A percentile compares a stretch with the other conserved stretches of the same genome.
phyloP scores from a whole-genome alignment of 2,888 invertebrate species.

The Leptodirus hochenwartii region DNA sequence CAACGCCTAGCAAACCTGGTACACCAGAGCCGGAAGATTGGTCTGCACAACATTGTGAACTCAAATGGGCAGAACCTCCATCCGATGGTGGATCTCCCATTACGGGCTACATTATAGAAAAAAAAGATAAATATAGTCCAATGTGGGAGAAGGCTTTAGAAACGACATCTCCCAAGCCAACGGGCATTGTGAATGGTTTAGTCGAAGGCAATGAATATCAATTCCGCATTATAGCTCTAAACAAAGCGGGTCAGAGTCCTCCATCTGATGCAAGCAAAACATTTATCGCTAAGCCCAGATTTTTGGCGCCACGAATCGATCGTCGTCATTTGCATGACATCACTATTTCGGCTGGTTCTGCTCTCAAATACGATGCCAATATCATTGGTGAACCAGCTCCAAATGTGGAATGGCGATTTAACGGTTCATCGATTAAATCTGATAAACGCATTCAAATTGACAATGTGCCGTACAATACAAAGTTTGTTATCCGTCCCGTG shows the following conservation, averaged over 20 bases:
- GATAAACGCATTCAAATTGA: constrained; percentile 61
- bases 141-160: constrained; percentile 87
- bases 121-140: constrained; percentile 81
- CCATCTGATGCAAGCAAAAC: constrained; percentile 77
- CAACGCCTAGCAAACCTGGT: constrained; percentile 71
- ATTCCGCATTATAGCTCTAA: constrained; percentile 88
- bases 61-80: constrained; percentile 77
- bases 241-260: constrained; percentile 87
- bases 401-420: constrained; percentile 79
- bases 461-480: constrained; percentile 74
- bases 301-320: constrained; percentile 90
- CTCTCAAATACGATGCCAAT: constrained; percentile 83
- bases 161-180: constrained; percentile 52
- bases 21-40: constrained; percentile 84
- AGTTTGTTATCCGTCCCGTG: constrained; percentile 65
- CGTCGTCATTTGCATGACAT: constrained; percentile 78
- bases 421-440: constrained; percentile 51
- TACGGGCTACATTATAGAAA: constrained; percentile 81
- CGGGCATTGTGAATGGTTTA: constrained; percentile 72
- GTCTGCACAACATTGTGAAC: constrained; percentile 81
- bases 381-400: constrained; percentile 94
- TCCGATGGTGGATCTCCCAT: constrained; percentile 91
- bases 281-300: constrained; percentile 72
- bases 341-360: constrained; percentile 78
- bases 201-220: constrained; percentile 95